Conservation (phyloP, 2,797 vertebrate genomes). For the Sitta carolinensis region DNA sequence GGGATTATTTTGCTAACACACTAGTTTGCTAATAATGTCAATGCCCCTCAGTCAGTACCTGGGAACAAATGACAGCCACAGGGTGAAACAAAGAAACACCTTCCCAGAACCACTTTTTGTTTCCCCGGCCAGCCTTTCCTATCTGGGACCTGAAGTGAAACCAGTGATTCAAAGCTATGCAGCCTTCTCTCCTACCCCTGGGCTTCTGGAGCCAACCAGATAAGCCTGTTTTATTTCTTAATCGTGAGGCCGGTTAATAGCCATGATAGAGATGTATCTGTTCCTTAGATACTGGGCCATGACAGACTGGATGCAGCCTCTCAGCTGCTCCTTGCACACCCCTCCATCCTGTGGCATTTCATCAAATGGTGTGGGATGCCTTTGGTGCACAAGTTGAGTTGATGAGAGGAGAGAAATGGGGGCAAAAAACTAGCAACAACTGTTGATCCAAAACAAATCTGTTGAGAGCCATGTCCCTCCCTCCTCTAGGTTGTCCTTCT, state of each 20-base stretch:
- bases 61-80: neutral
- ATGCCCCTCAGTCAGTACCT: neutral
- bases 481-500: constrained; percentile 37
- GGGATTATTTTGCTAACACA: neutral
- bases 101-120: neutral
- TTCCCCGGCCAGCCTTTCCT: neutral
- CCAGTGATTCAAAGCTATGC: neutral
- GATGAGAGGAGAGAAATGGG: neutral
- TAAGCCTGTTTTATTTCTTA: neutral
- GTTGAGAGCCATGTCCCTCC: constrained; percentile 43
- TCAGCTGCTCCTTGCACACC: constrained; percentile 7
- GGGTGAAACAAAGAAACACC: neutral
- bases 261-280: neutral
- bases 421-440: constrained; percentile 49
- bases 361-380: constrained; percentile 30
- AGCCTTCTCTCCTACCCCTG: neutral
- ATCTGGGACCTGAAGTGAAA: neutral
- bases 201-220: neutral
- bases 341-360: constrained; percentile 48
- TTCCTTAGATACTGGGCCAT: neutral
- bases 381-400: constrained; percentile 47
- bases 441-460: constrained; percentile 62
- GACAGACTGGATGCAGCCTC: neutral
- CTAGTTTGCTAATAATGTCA: neutral
- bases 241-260: neutral